These are phyloP conservation scores for Metaphire vulgaris DNA, from an alignment of 1,140 invertebrate species.

Conservation along the genomic window DNA sequence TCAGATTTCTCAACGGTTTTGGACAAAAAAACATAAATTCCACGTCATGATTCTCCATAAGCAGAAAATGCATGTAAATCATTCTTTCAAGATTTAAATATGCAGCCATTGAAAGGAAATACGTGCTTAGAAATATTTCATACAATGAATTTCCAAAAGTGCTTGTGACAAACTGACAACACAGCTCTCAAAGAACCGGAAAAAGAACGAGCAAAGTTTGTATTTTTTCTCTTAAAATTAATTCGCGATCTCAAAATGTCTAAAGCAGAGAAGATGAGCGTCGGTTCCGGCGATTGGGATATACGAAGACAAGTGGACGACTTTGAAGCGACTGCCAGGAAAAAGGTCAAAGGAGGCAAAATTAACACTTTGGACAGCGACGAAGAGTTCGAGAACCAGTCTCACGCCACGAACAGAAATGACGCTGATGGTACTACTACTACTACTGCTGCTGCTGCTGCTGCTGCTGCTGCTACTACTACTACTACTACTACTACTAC, in stretches of 20 bases:
- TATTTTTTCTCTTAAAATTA: no score
- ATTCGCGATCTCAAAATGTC: neutral
- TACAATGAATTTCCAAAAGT: no score
- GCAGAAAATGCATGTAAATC: no score
- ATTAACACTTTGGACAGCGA: neutral
- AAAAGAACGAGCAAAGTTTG: no score
- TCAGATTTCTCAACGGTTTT: no score
- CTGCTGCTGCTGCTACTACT: neutral
- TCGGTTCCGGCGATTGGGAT: neutral
- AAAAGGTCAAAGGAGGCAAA: neutral
- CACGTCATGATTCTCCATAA: no score
- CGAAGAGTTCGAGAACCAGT: neutral
- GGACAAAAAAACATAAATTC: no score
- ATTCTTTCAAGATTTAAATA: no score
- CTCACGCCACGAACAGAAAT: neutral
- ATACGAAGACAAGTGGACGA: neutral
- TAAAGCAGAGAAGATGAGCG: neutral
- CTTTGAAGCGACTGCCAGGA: neutral
- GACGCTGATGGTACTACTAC: neutral
- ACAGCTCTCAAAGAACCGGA: no score
- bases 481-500: neutral
- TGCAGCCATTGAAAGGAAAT: no score
- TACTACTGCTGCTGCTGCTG: neutral
- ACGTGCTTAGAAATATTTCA: no score
- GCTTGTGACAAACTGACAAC: no score